Evolutionary conservation across 2,888 invertebrate genomes (phyloP).

Genomic region (Pardosa pseudoannulata): DNA sequence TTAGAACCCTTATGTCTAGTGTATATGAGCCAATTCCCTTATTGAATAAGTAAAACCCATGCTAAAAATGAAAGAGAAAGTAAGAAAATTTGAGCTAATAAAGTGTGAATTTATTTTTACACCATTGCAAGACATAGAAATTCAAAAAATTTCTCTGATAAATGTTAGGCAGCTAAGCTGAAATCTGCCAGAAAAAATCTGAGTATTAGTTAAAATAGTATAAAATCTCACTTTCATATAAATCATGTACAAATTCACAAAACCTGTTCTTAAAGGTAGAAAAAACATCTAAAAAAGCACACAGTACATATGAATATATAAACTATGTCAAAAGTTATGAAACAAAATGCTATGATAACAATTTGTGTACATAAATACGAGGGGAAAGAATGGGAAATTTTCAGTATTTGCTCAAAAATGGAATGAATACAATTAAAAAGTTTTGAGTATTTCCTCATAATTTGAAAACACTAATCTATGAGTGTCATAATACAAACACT

Average conservation of each 20-base stretch:
- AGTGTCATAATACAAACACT: neutral
- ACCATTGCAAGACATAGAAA: constrained; percentile 58
- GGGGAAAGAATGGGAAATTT: neutral
- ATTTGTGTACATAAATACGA: neutral
- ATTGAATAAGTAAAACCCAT: too few species aligned
- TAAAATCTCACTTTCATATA: constrained; percentile 69
- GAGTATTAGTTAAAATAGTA: constrained; percentile 57
- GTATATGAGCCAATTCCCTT: too few species aligned
- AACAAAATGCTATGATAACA: neutral
- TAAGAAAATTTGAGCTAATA: constrained; percentile 5
- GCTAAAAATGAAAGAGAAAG: too few species aligned
- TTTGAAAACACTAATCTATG: neutral
- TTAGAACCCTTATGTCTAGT: too few species aligned
- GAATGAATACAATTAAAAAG: neutral
- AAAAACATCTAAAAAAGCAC: constrained; percentile 26
- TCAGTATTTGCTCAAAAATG: neutral
- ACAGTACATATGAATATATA: neutral
- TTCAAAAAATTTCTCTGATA: constrained; percentile 24
- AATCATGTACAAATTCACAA: constrained; percentile 67
- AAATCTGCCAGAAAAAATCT: constrained; percentile 33
- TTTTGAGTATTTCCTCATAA: neutral
- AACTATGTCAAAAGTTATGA: neutral
- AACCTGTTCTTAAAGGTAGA: constrained; percentile 27
- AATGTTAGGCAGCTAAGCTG: constrained; percentile 8
- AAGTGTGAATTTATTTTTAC: constrained; percentile 65